Evolutionary conservation across 2,797 vertebrate species (phyloP).

Genomic region (Antrozous pallidus): DNA sequence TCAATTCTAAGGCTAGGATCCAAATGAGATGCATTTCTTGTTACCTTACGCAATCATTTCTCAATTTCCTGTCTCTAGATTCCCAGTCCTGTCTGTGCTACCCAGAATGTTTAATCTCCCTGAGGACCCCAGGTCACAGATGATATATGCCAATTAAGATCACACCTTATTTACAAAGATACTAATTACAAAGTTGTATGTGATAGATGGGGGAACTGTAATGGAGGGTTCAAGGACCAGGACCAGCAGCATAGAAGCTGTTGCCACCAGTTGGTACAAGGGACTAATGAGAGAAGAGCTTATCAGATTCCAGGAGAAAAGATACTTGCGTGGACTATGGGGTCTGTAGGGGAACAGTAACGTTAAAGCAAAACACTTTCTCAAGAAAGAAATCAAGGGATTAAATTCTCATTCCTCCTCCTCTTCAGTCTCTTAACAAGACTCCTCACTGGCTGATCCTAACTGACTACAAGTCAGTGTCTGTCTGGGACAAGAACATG

Average conservation of each 20-base stretch:
- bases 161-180: slow-evolving; percentile 48
- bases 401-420: not conserved
- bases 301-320: not conserved
- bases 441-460: not conserved
- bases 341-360: not conserved
- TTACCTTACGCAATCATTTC: not conserved
- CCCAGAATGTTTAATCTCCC: not conserved
- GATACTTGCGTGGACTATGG: not conserved
- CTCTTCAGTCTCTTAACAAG: not conserved
- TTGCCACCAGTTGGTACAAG: not conserved
- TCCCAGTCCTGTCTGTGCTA: not conserved
- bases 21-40: not conserved
- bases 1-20: not conserved
- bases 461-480: not conserved
- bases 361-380: not conserved
- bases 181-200: slow-evolving; percentile 52
- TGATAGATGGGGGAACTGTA: not conserved
- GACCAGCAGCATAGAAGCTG: not conserved
- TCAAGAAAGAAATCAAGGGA: not conserved
- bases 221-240: not conserved
- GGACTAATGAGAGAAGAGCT: not conserved
- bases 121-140: slow-evolving; percentile 1
- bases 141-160: slow-evolving; percentile 39
- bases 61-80: not conserved
- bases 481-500: not conserved